A percentile compares a stretch with the other conserved stretches of the same genome.
Conservation (phyloP, 2,888 invertebrate species). For the Protodeltote pygarga region DNA sequence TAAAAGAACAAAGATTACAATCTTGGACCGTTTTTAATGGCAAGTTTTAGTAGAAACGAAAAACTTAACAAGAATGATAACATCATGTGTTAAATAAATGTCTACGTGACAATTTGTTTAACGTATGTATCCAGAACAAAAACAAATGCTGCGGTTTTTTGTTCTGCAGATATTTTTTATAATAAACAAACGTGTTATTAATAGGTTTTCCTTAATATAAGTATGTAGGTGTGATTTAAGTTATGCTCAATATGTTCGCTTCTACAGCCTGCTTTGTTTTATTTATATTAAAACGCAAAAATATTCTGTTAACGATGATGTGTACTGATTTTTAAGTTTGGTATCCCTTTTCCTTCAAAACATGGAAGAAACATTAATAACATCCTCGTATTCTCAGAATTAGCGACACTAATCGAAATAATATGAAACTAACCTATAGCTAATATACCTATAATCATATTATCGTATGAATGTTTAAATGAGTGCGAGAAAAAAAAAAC, state of each 20-base stretch:
- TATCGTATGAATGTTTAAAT: no score
- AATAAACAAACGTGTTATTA: slow-evolving; percentile 28
- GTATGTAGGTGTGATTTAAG: slow-evolving; percentile 9
- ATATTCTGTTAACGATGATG: no score
- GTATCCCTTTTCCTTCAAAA: no score
- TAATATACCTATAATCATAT: no score
- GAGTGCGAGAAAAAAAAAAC: no score
- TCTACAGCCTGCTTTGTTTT: not conserved
- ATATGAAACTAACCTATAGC: no score
- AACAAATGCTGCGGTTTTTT: slow-evolving; percentile 27
- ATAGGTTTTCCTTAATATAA: slow-evolving; percentile 40
- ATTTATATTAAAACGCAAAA: no score
- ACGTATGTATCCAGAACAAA: slow-evolving; percentile 29
- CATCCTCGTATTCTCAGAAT: no score
- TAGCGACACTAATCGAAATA: no score
- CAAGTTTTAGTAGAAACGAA: not conserved
- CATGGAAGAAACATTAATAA: no score
- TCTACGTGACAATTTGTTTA: slow-evolving; percentile 34
- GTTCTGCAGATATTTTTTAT: slow-evolving; percentile 22
- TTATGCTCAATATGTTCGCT: slow-evolving; percentile 8
- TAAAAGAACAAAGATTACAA: not conserved
- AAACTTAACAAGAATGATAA: slow-evolving; percentile 10
- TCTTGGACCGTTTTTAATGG: not conserved
- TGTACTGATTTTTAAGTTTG: no score
- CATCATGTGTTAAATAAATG: slow-evolving; percentile 21